Conservation (phyloP, 2,888 invertebrate species). For the Crocallis elinguaria region DNA sequence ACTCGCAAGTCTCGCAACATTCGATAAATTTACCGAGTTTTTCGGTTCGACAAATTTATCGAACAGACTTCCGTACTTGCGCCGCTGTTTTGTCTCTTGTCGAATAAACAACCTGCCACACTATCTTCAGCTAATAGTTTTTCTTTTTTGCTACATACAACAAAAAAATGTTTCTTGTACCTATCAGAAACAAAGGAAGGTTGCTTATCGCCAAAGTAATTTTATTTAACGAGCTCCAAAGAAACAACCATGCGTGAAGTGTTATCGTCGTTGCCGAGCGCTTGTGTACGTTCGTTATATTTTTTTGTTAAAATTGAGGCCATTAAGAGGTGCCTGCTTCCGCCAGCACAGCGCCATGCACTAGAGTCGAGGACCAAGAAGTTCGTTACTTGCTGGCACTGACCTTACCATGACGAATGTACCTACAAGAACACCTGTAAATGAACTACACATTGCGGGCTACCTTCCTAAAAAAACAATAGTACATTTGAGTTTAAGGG, state of each 20-base stretch:
- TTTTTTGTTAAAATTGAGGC: constrained; percentile 4
- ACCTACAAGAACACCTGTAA: background rate
- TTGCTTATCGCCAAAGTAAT: constrained; percentile 10
- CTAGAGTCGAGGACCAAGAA: constrained; percentile 10
- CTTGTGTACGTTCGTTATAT: constrained; percentile 8
- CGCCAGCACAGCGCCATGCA: constrained; percentile 1
- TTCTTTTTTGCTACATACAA: background rate
- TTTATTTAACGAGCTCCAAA: constrained; percentile 20
- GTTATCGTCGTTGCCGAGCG: constrained; percentile 8
- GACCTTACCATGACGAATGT: constrained; percentile 24
- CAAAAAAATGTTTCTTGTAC: constrained; percentile 2
- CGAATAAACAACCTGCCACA: too few species aligned
- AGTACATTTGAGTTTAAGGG: constrained; percentile 5
- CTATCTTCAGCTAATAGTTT: background rate
- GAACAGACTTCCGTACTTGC: too few species aligned
- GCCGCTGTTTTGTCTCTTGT: too few species aligned
- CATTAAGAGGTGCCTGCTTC: constrained; percentile 1
- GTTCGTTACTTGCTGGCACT: constrained; percentile 17
- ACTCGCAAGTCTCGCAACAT: too few species aligned
- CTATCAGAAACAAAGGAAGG: constrained; percentile 20
- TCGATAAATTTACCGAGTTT: too few species aligned
- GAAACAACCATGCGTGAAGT: constrained; percentile 11
- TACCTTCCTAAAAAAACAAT: background rate
- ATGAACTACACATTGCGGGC: too few species aligned
- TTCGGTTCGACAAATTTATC: too few species aligned